A percentile compares a stretch with the other conserved stretches of the same genome.
These are phyloP conservation scores for Zaprionus lineosus DNA, from an alignment of 2,888 invertebrate species.

Conservation along the genomic window DNA sequence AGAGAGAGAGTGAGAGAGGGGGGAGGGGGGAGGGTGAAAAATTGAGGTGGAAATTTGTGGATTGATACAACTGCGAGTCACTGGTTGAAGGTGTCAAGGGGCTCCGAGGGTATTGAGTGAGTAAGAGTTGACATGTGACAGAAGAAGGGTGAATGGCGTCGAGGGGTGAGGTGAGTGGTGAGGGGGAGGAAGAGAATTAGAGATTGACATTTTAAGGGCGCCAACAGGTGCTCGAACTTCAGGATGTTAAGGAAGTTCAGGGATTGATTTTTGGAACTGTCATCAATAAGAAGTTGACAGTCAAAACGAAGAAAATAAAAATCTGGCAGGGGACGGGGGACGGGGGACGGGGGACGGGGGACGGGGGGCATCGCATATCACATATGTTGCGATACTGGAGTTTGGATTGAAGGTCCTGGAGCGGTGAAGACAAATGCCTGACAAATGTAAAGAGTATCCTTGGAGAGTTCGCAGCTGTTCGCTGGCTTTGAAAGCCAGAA, in stretches of 20 bases:
- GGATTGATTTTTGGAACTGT: constrained; percentile 45
- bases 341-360: too few species aligned
- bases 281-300: constrained; percentile 69
- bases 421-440: too few species aligned
- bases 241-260: constrained; percentile 12
- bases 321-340: too few species aligned
- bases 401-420: too few species aligned
- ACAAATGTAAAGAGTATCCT: too few species aligned
- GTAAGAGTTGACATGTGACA: too few species aligned
- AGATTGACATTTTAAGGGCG: constrained; percentile 6
- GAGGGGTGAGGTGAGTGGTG: too few species aligned
- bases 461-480: too few species aligned
- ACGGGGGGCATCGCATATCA: too few species aligned
- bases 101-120: constrained; percentile 24
- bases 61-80: constrained; percentile 21
- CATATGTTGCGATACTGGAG: constrained; percentile 6
- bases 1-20: neutral
- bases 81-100: constrained; percentile 53
- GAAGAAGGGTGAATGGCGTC: too few species aligned
- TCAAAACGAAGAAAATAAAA: constrained; percentile 49
- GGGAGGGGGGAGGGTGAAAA: neutral
- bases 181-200: neutral
- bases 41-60: constrained; percentile 7
- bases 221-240: constrained; percentile 49
- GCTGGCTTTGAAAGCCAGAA: too few species aligned